Evolutionary conservation across 2,888 invertebrate species (phyloP).

Genomic region (Drosophila vallismaia): DNA sequence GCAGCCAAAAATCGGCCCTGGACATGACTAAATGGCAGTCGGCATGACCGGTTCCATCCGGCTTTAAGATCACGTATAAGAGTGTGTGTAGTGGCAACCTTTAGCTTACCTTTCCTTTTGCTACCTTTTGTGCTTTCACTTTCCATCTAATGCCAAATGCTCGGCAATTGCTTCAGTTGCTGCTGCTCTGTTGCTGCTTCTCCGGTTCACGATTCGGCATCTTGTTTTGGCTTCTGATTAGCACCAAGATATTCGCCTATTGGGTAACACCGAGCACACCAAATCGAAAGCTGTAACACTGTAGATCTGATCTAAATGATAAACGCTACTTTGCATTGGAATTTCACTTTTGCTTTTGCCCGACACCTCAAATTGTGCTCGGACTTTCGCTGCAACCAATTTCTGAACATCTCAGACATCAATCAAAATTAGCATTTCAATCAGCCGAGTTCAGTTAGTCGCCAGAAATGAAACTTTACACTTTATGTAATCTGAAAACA

Average conservation of each 20-base stretch:
- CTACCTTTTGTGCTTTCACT: constrained; percentile 67
- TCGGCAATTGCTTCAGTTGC: constrained; percentile 63
- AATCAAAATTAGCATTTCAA: constrained; percentile 77
- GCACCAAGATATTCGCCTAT: constrained; percentile 23
- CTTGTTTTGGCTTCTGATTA: constrained; percentile 61
- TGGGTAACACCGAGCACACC: constrained; percentile 25
- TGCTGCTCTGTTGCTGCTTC: constrained; percentile 5
- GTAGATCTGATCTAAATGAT: constrained; percentile 21
- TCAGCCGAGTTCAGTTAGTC: constrained; percentile 44
- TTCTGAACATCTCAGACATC: constrained; percentile 49
- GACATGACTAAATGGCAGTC: constrained; percentile 58
- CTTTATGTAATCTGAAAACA: constrained; percentile 22
- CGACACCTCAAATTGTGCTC: constrained; percentile 60
- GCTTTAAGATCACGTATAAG: constrained; percentile 22
- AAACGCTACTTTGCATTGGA: constrained; percentile 17
- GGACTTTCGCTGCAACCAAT: constrained; percentile 63
- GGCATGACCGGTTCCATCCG: constrained; percentile 38
- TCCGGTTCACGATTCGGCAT: constrained; percentile 7
- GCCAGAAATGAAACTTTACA: constrained; percentile 16
- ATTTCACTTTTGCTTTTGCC: constrained; percentile 69
- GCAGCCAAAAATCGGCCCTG: constrained; percentile 41
- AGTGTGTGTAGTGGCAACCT: constrained; percentile 24
- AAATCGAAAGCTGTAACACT: constrained; percentile 8
- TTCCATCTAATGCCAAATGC: constrained; percentile 62
- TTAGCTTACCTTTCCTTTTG: constrained; percentile 31